Evolutionary conservation across 2,888 invertebrate species (phyloP).

Genomic region (Euspilapteryx auroguttella): DNA sequence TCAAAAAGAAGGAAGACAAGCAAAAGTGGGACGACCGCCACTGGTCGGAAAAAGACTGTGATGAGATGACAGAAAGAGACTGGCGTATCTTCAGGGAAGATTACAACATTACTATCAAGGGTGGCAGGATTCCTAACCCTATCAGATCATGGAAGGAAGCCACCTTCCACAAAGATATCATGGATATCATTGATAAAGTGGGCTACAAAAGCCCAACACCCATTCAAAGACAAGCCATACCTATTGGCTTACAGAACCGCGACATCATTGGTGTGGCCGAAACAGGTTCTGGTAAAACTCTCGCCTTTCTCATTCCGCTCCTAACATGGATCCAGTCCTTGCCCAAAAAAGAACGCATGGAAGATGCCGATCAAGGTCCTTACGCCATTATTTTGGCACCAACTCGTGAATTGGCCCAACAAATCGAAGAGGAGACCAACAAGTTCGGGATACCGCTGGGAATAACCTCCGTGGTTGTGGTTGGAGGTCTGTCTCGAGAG

Average conservation of each 20-base stretch:
- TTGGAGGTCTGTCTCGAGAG: slow-evolving; percentile 96
- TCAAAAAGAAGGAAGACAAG: slow-evolving; percentile 94
- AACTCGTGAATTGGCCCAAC: slow-evolving; percentile 98
- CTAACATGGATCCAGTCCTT: slow-evolving; percentile 97
- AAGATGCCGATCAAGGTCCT: slow-evolving; percentile 93
- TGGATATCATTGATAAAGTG: slow-evolving; percentile 91
- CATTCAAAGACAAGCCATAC: slow-evolving; percentile 98
- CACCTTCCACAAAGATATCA: slow-evolving; percentile 83
- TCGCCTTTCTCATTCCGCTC: slow-evolving; percentile 96
- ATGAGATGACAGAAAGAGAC: slow-evolving; percentile 98
- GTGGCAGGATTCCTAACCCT: slow-evolving; percentile 95
- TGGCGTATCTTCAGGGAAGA: slow-evolving; percentile 99
- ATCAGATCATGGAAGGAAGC: slow-evolving; percentile 95
- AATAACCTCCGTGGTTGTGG: slow-evolving; percentile 95
- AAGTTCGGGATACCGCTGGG: slow-evolving; percentile 94
- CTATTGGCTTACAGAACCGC: slow-evolving; percentile 92
- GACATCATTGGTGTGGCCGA: slow-evolving; percentile 99
- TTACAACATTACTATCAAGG: slow-evolving; percentile 97
- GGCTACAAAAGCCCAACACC: slow-evolving; percentile 99
- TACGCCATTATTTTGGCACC: slow-evolving; percentile 99
- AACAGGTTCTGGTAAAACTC: slow-evolving; percentile 98
- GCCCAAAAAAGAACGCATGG: slow-evolving; percentile 91
- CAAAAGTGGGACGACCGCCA: slow-evolving; percentile 99
- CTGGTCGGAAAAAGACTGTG: slow-evolving; percentile 93
- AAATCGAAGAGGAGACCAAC: slow-evolving; percentile 98